Evolutionary conservation across 2,888 invertebrate species (phyloP).

Genomic region (Oxyteleia sp.): DNA sequence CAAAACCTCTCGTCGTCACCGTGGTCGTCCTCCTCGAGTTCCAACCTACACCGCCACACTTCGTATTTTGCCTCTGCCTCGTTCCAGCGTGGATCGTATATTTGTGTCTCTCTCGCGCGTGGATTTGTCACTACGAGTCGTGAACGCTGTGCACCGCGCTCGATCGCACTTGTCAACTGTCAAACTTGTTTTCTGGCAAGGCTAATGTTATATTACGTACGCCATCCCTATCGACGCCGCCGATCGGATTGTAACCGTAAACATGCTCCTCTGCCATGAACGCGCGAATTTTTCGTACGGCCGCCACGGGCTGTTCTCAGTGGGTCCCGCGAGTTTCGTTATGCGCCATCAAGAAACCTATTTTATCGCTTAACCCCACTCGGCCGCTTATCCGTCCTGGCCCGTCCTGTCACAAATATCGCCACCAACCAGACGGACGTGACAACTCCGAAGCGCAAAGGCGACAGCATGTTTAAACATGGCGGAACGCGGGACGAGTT

Average conservation of each 20-base stretch:
- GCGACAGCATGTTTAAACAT: slow-evolving; percentile 80
- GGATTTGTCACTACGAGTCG: too few species aligned
- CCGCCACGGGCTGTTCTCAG: slow-evolving; percentile 77
- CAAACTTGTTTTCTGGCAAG: too few species aligned
- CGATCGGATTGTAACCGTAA: slow-evolving; percentile 86
- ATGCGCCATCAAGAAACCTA: slow-evolving; percentile 83
- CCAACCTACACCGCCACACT: too few species aligned
- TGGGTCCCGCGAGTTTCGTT: slow-evolving; percentile 82
- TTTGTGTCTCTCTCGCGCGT: too few species aligned
- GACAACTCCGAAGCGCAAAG: slow-evolving; percentile 78
- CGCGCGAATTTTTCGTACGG: slow-evolving; percentile 78
- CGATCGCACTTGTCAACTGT: too few species aligned
- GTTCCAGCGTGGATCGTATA: too few species aligned
- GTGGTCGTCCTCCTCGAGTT: too few species aligned
- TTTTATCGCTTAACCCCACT: slow-evolving; percentile 85
- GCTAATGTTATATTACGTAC: too few species aligned
- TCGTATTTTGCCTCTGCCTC: too few species aligned
- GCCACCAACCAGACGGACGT: slow-evolving; percentile 84
- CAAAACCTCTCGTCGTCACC: too few species aligned
- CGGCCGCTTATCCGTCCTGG: slow-evolving; percentile 74
- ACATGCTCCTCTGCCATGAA: slow-evolving; percentile 88
- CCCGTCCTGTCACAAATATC: slow-evolving; percentile 57
- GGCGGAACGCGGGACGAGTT: slow-evolving; percentile 75
- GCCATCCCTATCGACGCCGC: slow-evolving; percentile 85
- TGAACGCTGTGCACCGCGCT: too few species aligned